Conservation (phyloP, 2,797 vertebrate species). For the Myripristis murdjan region DNA sequence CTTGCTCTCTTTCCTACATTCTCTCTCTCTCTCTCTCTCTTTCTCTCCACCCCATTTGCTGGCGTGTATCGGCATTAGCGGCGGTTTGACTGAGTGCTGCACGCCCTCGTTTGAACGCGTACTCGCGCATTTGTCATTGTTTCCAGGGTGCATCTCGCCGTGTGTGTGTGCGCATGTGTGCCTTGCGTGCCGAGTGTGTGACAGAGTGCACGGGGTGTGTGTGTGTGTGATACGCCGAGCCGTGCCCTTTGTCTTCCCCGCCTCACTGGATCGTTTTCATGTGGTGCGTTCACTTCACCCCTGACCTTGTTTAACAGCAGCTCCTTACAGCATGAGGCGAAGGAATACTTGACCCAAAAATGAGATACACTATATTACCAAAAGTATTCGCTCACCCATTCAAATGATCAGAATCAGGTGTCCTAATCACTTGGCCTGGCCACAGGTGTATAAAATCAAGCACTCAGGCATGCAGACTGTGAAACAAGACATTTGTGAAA, state of each 20-base stretch:
- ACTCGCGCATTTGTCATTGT: slow-evolving; percentile 29
- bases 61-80: not conserved
- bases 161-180: slow-evolving; percentile 8
- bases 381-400: too few relatives aligned
- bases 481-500: too few relatives aligned
- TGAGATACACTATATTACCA: too few relatives aligned
- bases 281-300: slow-evolving; percentile 56
- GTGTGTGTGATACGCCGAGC: too few relatives aligned
- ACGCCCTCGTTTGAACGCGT: not conserved
- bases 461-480: too few relatives aligned
- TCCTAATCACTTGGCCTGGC: too few relatives aligned
- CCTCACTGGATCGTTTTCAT: slow-evolving; percentile 58
- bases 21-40: slow-evolving; percentile 14
- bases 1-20: not conserved
- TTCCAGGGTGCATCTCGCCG: slow-evolving; percentile 1
- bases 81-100: slow-evolving; percentile 5
- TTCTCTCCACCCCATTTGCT: not conserved
- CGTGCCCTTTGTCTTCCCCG: slow-evolving; percentile 20
- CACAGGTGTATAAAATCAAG: too few relatives aligned
- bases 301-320: slow-evolving; percentile 68
- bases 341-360: too few relatives aligned
- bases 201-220: slow-evolving; percentile 14
- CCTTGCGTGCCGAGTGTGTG: slow-evolving; percentile 22
- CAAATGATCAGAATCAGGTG: too few relatives aligned
- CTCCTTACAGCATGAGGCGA: slow-evolving; percentile 66